Evolutionary conservation across 2,888 invertebrate genomes (phyloP), one percentile per base, ranked within the genome.

Genomic region (Macaria liturata): DNA sequence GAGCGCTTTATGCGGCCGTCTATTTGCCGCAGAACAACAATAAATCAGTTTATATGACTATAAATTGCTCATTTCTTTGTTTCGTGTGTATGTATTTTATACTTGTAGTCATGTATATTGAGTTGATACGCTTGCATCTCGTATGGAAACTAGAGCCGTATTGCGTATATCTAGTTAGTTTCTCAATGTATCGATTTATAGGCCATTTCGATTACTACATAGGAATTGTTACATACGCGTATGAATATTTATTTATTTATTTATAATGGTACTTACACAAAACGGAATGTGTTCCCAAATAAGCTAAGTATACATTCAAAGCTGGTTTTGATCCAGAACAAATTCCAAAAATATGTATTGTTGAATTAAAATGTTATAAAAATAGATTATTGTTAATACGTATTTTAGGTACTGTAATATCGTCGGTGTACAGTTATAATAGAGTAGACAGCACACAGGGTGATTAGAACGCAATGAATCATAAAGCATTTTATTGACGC

Each of bases 401-500:
- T 20, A 20, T 20, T 20, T 20, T 2, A 20, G 20, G 20, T 20
- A 20, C 1, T 20, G 20, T 20, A 20, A 20, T 20, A 20, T 20
- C 20, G 2, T 20, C 20, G 20, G 20, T 20, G 20, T 20, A 37
- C 34, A 34, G 4, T 34, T 46, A 1, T 46, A 20, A 0, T 20
- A 4, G 6, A 37, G 39, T 7, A 46, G n/a, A 9, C 39, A 8
- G n/a, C 20, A 42, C 31, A 8, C 34, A 1, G 32, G 32, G 30
- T 45, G 6, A 59, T 59, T 72, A 71, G 69, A 72, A 66, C 66
- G 65, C 62, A 72, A 70, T 80, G 75, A 79, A 78, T 81, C 75
- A 80, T 78, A 78, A 73, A 72, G 70, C 67, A 65, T 70, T 61
- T 70, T 68, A 70, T 71, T 68, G 70, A 68, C 59, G 69, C 72